Percentiles rank a stretch among this genome's conserved stretches.
phyloP scores from a whole-genome alignment of 2,888 invertebrate genomes.

The Lysandra bellargus region DNA sequence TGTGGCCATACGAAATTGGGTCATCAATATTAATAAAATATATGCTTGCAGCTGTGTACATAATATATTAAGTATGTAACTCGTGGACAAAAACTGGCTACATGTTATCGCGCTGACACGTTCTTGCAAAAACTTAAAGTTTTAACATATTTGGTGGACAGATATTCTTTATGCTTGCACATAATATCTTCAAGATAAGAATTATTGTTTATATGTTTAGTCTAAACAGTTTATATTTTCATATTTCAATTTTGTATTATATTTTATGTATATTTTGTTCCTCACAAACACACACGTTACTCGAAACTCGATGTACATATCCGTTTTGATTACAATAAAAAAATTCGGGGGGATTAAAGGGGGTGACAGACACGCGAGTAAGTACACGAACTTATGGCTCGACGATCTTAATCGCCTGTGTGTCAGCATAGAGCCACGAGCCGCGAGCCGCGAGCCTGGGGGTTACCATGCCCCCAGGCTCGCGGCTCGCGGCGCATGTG shows the following conservation, averaged over 20 bases:
- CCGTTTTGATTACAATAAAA: slow-evolving; percentile 5
- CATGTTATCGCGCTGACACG: neutral
- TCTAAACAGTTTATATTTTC: neutral
- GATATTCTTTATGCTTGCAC: neutral
- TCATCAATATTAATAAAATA: slow-evolving; percentile 22
- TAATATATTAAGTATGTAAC: neutral
- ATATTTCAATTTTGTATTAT: neutral
- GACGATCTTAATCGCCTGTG: too few relatives aligned
- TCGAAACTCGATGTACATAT: neutral
- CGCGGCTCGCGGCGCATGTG: too few relatives aligned
- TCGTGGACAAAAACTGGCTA: neutral
- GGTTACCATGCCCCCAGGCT: too few relatives aligned
- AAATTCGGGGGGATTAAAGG: neutral
- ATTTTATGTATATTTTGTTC: neutral
- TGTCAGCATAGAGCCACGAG: too few relatives aligned
- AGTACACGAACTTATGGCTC: too few relatives aligned
- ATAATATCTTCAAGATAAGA: slow-evolving; percentile 13
- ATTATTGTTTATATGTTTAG: neutral
- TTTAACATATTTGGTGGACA: slow-evolving; percentile 20
- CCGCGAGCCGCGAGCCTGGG: too few relatives aligned
- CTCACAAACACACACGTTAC: neutral
- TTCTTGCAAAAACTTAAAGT: neutral
- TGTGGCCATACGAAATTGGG: slow-evolving; percentile 22
- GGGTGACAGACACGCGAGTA: too few relatives aligned
- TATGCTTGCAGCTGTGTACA: slow-evolving; percentile 23